A percentile compares a stretch with the other conserved stretches of the same genome.
Evolutionary conservation across 2,113 vertebrate genomes (phyloP).

Genomic region (Ranitomeya imitator): DNA sequence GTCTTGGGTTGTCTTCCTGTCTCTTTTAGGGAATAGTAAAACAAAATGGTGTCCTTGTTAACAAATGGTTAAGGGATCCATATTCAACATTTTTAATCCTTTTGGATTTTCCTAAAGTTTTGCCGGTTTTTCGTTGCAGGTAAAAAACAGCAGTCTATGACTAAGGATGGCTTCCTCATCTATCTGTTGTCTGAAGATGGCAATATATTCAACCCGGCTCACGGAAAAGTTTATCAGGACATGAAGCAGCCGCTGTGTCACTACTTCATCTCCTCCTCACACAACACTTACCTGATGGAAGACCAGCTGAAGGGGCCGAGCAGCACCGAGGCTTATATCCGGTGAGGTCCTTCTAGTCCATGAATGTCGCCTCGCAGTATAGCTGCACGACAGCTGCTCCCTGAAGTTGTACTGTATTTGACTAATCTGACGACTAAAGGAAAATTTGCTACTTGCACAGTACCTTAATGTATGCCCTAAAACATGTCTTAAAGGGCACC

Average conservation of each 20-base stretch:
- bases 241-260: slow-evolving; percentile 92
- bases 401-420: too few relatives aligned
- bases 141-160: slow-evolving; percentile 79
- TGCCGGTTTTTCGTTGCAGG: slow-evolving; percentile 69
- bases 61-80: too few relatives aligned
- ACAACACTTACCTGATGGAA: slow-evolving; percentile 95
- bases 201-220: slow-evolving; percentile 78
- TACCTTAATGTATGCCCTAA: too few relatives aligned
- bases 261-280: slow-evolving; percentile 94
- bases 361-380: background rate
- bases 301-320: slow-evolving; percentile 93
- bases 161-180: slow-evolving; percentile 92
- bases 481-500: too few relatives aligned
- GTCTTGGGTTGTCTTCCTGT: too few relatives aligned
- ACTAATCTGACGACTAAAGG: too few relatives aligned
- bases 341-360: slow-evolving; percentile 66
- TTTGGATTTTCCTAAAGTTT: too few relatives aligned
- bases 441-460: too few relatives aligned
- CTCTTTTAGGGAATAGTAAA: too few relatives aligned
- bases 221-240: slow-evolving; percentile 86
- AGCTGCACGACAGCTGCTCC: too few relatives aligned
- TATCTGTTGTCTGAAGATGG: slow-evolving; percentile 84
- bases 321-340: slow-evolving; percentile 95
- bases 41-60: too few relatives aligned
- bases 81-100: too few relatives aligned